Evolutionary conservation across 2,888 invertebrate genomes (phyloP).

Genomic region (Gnatocerus cornutus): DNA sequence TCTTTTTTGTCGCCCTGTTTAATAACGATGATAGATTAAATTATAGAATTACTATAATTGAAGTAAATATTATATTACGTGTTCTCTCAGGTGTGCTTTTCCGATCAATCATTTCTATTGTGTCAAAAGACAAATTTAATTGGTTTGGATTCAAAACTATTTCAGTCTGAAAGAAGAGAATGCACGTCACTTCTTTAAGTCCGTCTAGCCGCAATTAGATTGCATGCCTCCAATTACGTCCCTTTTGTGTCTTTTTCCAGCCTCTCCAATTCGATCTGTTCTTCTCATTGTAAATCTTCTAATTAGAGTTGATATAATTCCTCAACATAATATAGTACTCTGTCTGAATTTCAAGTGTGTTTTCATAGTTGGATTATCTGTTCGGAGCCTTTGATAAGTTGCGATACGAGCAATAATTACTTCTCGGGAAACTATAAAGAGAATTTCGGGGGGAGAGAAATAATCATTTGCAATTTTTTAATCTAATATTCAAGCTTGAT

Average conservation of each 20-base stretch:
- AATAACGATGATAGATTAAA: not conserved
- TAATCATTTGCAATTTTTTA: slow-evolving; percentile 11
- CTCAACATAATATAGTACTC: no score
- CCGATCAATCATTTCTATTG: no score
- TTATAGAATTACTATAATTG: not conserved
- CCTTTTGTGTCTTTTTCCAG: slow-evolving; percentile 1
- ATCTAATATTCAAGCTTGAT: not conserved
- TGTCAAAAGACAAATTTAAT: no score
- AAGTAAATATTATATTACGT: not conserved
- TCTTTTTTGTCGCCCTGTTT: not conserved
- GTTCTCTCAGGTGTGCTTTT: no score
- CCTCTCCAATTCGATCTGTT: no score
- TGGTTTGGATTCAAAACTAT: no score
- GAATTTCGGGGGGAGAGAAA: not conserved
- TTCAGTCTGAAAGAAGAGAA: no score
- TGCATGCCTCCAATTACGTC: slow-evolving; percentile 6
- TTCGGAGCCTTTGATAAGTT: slow-evolving; percentile 10
- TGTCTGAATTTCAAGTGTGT: no score
- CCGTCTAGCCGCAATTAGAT: not conserved
- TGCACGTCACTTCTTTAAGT: not conserved
- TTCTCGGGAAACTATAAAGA: slow-evolving; percentile 6
- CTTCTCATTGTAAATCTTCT: no score
- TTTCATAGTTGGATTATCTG: not conserved
- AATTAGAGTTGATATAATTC: no score
- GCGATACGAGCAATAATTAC: slow-evolving; percentile 15